Percentiles rank a stretch among this genome's conserved stretches.
Conservation (phyloP, 2,113 vertebrate species). For the Cisticola juncidis region DNA sequence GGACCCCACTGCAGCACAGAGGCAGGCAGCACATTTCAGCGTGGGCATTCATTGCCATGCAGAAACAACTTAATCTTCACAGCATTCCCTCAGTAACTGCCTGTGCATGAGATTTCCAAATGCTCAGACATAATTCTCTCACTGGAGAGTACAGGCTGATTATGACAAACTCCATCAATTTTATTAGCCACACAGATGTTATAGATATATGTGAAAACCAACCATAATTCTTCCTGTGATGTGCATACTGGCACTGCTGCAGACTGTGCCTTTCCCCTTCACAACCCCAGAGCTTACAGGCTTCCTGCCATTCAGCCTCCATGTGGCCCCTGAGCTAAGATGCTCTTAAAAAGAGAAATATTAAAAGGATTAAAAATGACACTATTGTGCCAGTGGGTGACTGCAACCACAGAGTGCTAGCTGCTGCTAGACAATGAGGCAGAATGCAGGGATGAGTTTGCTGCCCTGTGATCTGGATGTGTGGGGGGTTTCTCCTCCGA, state of each 20-base stretch:
- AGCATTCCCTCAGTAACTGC: conserved; percentile 26
- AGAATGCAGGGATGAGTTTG: background rate
- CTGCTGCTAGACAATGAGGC: background rate
- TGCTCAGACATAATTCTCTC: conserved; percentile 42
- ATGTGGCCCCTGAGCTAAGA: background rate
- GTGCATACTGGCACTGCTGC: background rate
- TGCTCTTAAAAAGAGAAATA: conserved; percentile 17
- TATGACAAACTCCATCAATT: conserved; percentile 61
- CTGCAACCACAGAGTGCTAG: background rate
- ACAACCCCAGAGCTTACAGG: background rate
- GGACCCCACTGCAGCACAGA: background rate
- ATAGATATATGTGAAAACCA: conserved; percentile 35
- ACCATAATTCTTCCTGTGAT: conserved; percentile 48
- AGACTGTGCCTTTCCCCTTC: background rate
- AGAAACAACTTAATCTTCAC: conserved; percentile 41
- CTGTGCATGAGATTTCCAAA: conserved; percentile 44
- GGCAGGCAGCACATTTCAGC: background rate
- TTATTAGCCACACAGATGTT: conserved; percentile 67
- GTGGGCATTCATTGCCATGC: background rate
- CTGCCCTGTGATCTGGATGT: background rate
- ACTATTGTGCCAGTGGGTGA: background rate
- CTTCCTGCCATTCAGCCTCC: conserved; percentile 23
- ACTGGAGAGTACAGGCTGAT: conserved; percentile 48
- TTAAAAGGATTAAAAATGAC: conserved; percentile 35
- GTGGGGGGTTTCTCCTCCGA: fast-evolving